Evolutionary conservation across 2,888 invertebrate genomes (phyloP), one percentile per base, ranked within the genome.

Genomic region (Doris montereyensis): DNA sequence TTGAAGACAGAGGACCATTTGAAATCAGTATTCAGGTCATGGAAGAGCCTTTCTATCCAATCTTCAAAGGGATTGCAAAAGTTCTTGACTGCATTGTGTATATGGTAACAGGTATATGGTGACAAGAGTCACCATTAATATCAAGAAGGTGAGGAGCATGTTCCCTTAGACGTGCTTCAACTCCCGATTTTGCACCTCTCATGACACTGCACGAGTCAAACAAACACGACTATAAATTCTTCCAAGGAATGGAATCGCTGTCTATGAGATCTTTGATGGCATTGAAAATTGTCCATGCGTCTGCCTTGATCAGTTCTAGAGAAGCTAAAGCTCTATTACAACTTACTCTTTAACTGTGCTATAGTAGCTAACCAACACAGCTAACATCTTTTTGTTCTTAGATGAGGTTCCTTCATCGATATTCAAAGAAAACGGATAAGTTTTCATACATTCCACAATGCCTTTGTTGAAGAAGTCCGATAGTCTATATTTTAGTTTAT

Each of bases 191-290:
- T 4, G 28, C 26, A 10, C 81, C 81, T 10, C 82, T 28, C 81
- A 82, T 82, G 10, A 82, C 81, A 60, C 52, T 70, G 34, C 81
- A 82, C 3, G 79, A 81, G 68, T 82, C 82, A 71, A 79, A 65
- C 5, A 79, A 62, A 26, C 68, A 26, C 28, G 68, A 68, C n/a
- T 68, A 30, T 17, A 68, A 24, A 68, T 68, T 68, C 21, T 62
- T 62, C 62, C 62, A 62, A 13, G 62, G 62, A 62, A 62, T 62
- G 5, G 21, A 62, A 62, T 62, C 21, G 62, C 8, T 62, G 62
- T 62, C 62, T 5, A 62, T 62, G 62, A 62, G 62, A 8, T 62
- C 21, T 62, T 62, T 62, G 62, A 62, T 62, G 8, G 62, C 62
- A 5, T n/a, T 62, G 62, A 62, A 62, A 62, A 62, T 62, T n/a